phyloP scores from a whole-genome alignment of 2,888 invertebrate genomes.

The Embidobia sp. region DNA sequence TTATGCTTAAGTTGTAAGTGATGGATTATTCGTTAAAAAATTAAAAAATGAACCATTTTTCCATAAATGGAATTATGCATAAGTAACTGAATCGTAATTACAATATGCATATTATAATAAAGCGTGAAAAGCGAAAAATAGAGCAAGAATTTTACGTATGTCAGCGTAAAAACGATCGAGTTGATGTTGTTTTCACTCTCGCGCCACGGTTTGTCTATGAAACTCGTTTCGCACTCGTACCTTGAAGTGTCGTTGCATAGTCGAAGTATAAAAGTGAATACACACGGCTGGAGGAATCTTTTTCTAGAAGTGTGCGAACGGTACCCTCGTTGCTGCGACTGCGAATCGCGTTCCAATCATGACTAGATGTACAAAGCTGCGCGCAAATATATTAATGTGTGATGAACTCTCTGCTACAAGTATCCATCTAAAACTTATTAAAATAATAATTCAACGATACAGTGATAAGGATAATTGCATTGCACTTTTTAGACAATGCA shows the following conservation, averaged over 20 bases:
- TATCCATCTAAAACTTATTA: conserved; percentile 51
- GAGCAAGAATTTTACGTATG: conserved; percentile 18
- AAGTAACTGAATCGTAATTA: too few relatives aligned
- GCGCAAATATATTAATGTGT: conserved; percentile 55
- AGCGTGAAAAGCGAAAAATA: conserved; percentile 1
- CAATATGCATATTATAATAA: too few relatives aligned
- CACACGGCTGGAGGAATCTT: conserved; percentile 19
- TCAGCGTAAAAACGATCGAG: conserved; percentile 25
- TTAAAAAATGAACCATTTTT: too few relatives aligned
- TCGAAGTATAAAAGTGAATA: conserved; percentile 52
- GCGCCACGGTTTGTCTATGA: conserved; percentile 25
- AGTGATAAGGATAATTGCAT: conserved; percentile 20
- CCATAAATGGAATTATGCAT: too few relatives aligned
- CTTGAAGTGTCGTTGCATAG: conserved; percentile 16
- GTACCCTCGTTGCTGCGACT: conserved; percentile 19
- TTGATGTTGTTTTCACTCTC: conserved; percentile 32
- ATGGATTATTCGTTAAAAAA: too few relatives aligned
- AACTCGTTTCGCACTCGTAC: conserved; percentile 36
- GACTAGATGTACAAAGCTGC: conserved; percentile 44
- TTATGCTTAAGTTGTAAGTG: too few relatives aligned
- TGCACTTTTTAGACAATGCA: conserved; percentile 30
- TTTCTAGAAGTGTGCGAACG: conserved; percentile 44
- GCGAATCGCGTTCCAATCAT: conserved; percentile 28
- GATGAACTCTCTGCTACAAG: conserved; percentile 45
- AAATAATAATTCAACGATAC: conserved; percentile 50